Conservation (phyloP, 2,113 vertebrate species). For the Atrichornis clamosus region DNA sequence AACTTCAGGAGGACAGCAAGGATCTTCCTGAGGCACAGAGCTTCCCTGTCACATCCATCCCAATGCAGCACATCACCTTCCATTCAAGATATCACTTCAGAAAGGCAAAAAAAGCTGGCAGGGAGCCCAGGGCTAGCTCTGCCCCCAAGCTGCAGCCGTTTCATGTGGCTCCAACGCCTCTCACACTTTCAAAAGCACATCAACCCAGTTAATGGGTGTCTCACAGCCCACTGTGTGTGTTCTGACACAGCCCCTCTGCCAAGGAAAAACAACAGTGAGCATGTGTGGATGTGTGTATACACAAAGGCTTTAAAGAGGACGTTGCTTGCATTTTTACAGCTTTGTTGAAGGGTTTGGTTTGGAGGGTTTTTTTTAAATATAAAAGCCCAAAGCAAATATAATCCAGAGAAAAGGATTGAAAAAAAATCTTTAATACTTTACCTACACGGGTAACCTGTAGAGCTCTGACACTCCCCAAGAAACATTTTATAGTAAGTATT, state of each 20-base stretch:
- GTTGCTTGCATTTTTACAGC: neutral
- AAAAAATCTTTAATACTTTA: neutral
- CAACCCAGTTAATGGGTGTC: neutral
- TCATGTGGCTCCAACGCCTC: slow-evolving; percentile 66
- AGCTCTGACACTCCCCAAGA: neutral
- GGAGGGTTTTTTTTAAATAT: neutral
- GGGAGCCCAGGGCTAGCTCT: slow-evolving; percentile 3
- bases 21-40: neutral
- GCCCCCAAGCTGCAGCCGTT: slow-evolving; percentile 19
- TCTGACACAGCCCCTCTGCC: neutral
- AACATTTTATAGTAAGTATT: neutral
- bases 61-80: neutral
- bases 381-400: slow-evolving; percentile 25
- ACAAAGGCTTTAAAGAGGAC: neutral
- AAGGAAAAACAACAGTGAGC: neutral
- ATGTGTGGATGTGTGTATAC: neutral
- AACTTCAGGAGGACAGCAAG: neutral
- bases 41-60: neutral
- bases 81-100: neutral
- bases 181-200: slow-evolving; percentile 35
- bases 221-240: neutral
- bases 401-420: neutral
- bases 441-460: neutral
- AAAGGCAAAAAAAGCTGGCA: neutral
- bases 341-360: neutral